Evolutionary conservation across 1,140 invertebrate genomes (phyloP).

Genomic region (Venustaconcha ellipsiformis): DNA sequence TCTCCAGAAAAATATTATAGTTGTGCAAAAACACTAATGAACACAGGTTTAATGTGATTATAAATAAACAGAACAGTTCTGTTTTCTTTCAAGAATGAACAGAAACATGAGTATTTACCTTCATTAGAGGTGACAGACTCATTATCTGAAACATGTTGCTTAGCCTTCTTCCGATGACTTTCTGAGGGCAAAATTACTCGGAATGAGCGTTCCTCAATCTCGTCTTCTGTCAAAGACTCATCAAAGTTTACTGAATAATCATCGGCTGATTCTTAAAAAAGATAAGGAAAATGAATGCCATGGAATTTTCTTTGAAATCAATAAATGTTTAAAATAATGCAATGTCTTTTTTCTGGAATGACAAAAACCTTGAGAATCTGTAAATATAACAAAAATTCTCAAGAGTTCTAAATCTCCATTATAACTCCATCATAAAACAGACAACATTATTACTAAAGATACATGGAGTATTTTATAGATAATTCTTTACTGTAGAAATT

Average conservation of each 20-base stretch:
- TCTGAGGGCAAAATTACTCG: slow-evolving; percentile 63
- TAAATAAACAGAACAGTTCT: not conserved
- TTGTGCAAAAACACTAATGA: no score
- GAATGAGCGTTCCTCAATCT: slow-evolving; percentile 63
- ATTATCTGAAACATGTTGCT: slow-evolving; percentile 50
- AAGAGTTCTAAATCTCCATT: no score
- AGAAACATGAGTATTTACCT: slow-evolving; percentile 23
- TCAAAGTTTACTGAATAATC: slow-evolving; percentile 59
- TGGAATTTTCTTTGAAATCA: no score
- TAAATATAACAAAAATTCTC: no score
- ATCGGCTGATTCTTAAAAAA: slow-evolving; percentile 40
- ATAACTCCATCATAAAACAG: no score
- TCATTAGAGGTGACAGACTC: slow-evolving; percentile 52
- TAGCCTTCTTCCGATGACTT: slow-evolving; percentile 60
- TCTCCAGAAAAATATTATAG: no score
- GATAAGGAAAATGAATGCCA: not conserved
- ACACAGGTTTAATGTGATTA: not conserved
- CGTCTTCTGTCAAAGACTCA: slow-evolving; percentile 64
- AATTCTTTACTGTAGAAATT: no score
- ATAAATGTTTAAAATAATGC: no score
- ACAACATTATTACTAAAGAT: no score
- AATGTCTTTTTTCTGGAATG: no score
- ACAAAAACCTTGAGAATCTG: no score
- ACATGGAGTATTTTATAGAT: no score
- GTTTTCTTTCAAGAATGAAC: not conserved